phyloP scores from a whole-genome alignment of 2,113 vertebrate genomes.

The Eptatretus burgeri region DNA sequence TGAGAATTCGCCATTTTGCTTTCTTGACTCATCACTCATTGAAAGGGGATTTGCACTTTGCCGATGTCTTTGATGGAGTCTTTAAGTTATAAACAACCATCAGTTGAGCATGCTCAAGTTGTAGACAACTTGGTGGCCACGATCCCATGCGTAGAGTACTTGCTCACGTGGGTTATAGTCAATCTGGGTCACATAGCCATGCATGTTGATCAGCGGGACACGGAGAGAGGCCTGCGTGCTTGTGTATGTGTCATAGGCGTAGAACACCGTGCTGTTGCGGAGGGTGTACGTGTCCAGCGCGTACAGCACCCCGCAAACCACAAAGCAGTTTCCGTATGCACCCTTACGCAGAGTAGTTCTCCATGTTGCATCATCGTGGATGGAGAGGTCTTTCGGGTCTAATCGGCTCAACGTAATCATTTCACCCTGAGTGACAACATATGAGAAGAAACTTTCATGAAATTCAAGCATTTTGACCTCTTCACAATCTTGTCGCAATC shows the following conservation, averaged over 20 bases:
- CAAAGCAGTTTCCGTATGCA: conserved; percentile 65
- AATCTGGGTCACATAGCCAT: conserved; percentile 62
- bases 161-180: conserved; percentile 90
- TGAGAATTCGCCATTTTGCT: no score
- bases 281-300: conserved; percentile 60
- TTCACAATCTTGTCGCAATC: no score
- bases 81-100: conserved; percentile 9
- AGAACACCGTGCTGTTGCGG: conserved; percentile 51
- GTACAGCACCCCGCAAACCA: conserved; percentile 78
- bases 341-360: conserved; percentile 51
- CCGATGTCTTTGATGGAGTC: no score
- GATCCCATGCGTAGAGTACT: conserved; percentile 76
- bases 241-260: conserved; percentile 88
- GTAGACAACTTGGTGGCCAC: conserved; percentile 84
- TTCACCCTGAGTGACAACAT: conserved; percentile 47
- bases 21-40: no score
- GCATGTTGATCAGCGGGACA: conserved; percentile 67
- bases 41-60: no score
- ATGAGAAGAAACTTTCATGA: no score
- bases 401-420: conserved; percentile 64
- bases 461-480: no score
- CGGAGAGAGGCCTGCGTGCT: conserved; percentile 72
- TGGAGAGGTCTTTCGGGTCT: conserved; percentile 48
- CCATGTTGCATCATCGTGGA: conserved; percentile 64
- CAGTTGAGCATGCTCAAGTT: conserved; percentile 58